Evolutionary conservation across 2,888 invertebrate species (phyloP), one percentile per base, ranked within the genome.

Genomic region (Pycnomerus fuliginosus): DNA sequence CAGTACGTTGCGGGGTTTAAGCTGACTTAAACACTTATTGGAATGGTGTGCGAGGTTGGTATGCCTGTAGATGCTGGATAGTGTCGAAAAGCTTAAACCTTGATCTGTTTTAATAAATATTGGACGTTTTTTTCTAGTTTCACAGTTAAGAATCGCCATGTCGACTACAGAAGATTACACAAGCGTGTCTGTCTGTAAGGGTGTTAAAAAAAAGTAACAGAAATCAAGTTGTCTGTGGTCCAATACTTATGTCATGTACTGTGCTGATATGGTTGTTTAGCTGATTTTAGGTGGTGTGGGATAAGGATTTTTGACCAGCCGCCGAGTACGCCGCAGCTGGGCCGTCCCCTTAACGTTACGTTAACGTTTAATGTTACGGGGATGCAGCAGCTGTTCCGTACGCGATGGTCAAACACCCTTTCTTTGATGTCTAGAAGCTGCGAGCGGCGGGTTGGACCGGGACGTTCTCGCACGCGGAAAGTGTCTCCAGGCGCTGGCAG

Each of bases 401-500:
- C 75, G 76, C 65, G 69, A 83, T 84, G 84, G 83, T 85, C 84
- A 84, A 84, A 84, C 84, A 84, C 83, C 84, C 84, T 84, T 83
- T 68, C 58, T 67, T 67, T 60, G 60, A 60, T 69, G 70, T 72
- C 69, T 73, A 73, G 73, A 73, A 70, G 72, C 73, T 71, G 82
- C 83, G 78, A 84, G 84, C 80, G 84, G 84, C 82, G 85, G 78
- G 75, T 76, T 77, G 73, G 80, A 85, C 77, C 82, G 84, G 80
- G 96, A 96, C 81, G 88, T 93, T 76, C 89, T 98, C 80, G 92
- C 95, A 85, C 92, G 93, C 83, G 91, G 93, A 83, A 95, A 95
- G 83, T 98, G 98, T 87, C 90, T 99, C 83, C 90, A 95, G 85
- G 97, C 98, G 82, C 89, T 99, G 82, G 97, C 98, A 81, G 93